Conservation (phyloP, 2,113 vertebrate genomes). For the Hyperoodon ampullatus region DNA sequence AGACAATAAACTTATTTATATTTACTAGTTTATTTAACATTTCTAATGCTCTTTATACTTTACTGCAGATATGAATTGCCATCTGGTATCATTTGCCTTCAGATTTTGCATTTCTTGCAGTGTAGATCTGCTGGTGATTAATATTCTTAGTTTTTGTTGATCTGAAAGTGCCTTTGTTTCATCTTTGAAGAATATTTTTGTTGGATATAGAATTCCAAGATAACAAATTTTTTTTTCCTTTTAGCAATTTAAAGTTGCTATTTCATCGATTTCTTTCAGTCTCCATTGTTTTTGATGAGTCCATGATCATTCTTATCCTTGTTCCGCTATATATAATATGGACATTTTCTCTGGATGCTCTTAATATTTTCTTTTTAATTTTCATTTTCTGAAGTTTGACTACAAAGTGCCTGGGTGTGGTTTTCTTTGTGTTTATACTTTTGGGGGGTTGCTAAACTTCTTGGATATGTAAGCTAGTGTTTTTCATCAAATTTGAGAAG, state of each 20-base stretch:
- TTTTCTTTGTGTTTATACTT: background rate
- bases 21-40: background rate
- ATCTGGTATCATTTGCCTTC: background rate
- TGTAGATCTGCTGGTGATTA: background rate
- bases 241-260: background rate
- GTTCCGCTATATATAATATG: background rate
- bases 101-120: background rate
- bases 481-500: background rate
- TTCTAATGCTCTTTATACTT: background rate
- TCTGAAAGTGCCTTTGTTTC: background rate
- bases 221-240: background rate
- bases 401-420: background rate
- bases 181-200: slow-evolving; percentile 44
- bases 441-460: background rate
- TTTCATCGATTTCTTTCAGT: background rate
- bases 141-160: slow-evolving; percentile 9
- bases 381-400: background rate
- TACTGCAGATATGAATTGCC: background rate
- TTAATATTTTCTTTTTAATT: background rate
- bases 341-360: background rate
- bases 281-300: background rate
- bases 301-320: background rate
- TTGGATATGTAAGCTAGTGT: background rate
- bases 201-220: background rate
- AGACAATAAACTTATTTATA: background rate